Base-by-base conservation (phyloP, 2,888 invertebrate species). In the Ennomos erosarius region DNA sequence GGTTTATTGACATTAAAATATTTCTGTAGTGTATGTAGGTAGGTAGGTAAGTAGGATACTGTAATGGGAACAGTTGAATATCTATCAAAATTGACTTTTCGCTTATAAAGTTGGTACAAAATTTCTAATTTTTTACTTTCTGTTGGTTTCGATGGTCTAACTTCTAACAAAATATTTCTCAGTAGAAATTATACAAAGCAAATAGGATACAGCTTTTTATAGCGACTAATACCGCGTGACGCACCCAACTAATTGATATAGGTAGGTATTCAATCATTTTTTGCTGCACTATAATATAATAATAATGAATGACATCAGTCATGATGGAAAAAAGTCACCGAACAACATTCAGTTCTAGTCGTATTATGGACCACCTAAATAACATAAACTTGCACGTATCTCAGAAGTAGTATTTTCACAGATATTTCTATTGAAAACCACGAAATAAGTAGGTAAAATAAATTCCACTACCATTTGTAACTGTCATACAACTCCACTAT, bases 381-480 rank as follows among this genome's bases (percentile, higher is more conserved):
- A 58, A 58, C 58, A 49, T 37, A 38, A 9, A 34, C 26, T 46
- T 42, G 46, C 53, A 44, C 45, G 57, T 56, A 54, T 53, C 35
- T 16, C 16, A 16, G 3, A 16, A 16, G 16, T 16, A 16, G 16
- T 16, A 10, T 37, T 13, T 26, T 26, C 52, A 38, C 42, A 59
- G 51, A 59, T 62, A 62, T 64, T 42, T 50, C 54, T 56, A 59
- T 65, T 59, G 58, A 59, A 63, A 63, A 63, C 42, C 37, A 54
- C 36, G 45, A 51, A 40, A 36, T 26, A 49, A 48, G 48, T 55
- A 33, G 35, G 39, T 52, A 16, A 55, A 55, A 48, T 51, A 55
- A 67, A 54, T 56, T 54, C 54, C 37, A 58, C 16, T 16, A 33
- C 57, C 62, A 64, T 67, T 67, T 58, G 64, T 67, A 67, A 46